These are phyloP conservation scores for Paraescarpia echinospica DNA, from an alignment of 1,140 invertebrate species.

Conservation along the genomic window DNA sequence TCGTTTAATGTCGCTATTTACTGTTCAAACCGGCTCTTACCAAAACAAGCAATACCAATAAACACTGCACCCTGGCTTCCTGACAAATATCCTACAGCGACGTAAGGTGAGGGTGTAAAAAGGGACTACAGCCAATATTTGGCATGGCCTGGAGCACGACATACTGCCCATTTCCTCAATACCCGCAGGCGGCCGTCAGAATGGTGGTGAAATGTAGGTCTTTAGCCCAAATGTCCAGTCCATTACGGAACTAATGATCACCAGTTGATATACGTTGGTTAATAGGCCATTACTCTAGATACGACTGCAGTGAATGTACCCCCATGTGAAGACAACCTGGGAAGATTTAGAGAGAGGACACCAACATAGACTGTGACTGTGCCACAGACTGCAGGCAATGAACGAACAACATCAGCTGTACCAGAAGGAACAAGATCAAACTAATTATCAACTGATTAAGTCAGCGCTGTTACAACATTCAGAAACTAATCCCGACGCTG, in stretches of 20 bases:
- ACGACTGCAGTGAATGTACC: not conserved
- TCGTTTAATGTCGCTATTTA: not conserved
- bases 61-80: not conserved
- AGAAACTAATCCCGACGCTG: too few species aligned
- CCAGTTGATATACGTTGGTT: not conserved
- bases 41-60: not conserved
- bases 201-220: not conserved
- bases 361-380: not conserved
- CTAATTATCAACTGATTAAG: not conserved
- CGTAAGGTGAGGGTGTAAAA: not conserved
- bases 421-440: not conserved
- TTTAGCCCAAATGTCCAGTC: not conserved
- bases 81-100: not conserved
- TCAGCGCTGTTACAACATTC: not conserved
- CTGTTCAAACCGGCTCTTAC: not conserved
- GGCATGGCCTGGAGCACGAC: not conserved
- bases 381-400: not conserved
- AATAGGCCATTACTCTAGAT: not conserved
- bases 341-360: not conserved
- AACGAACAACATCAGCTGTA: not conserved
- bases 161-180: not conserved
- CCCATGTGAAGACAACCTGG: not conserved
- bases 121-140: not conserved
- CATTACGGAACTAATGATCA: not conserved
- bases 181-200: not conserved